Percentiles rank a stretch among this genome's conserved stretches.
Conservation (phyloP, 2,113 vertebrate genomes). For the Agelaius phoeniceus region DNA sequence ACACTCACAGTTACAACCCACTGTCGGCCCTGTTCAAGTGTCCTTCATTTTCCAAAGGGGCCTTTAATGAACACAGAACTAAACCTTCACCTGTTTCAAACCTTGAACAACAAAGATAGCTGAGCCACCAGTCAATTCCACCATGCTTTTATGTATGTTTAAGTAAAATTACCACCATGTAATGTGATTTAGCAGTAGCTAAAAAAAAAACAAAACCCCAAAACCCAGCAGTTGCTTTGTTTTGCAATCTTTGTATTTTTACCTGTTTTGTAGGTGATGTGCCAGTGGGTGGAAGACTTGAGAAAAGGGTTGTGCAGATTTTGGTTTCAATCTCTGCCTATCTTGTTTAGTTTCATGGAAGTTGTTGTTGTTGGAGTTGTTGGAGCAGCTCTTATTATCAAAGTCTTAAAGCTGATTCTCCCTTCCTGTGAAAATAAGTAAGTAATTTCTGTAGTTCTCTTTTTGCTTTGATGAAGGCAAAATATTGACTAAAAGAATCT, state of each 20-base stretch:
- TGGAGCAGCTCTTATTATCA: constrained; percentile 86
- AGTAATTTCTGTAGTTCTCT: constrained; percentile 48
- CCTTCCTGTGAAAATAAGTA: constrained; percentile 88
- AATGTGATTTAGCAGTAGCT: background rate
- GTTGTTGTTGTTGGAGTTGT: constrained; percentile 86
- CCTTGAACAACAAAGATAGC: background rate
- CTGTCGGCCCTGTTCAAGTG: background rate
- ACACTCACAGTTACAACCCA: background rate
- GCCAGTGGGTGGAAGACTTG: constrained; percentile 87
- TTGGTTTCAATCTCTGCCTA: constrained; percentile 82
- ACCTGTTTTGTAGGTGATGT: constrained; percentile 82
- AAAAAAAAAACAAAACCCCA: background rate
- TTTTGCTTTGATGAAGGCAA: background rate
- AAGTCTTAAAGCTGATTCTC: constrained; percentile 84
- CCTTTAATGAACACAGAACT: background rate
- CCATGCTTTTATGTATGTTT: background rate
- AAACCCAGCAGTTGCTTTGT: background rate
- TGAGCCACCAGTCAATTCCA: background rate
- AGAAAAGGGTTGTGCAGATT: constrained; percentile 82
- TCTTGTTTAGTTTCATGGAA: constrained; percentile 89
- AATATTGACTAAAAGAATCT: background rate
- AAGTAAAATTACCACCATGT: background rate
- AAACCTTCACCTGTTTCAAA: background rate
- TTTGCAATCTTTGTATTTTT: background rate
- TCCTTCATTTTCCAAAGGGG: background rate